A percentile compares a stretch with the other conserved stretches of the same genome.
phyloP scores from a whole-genome alignment of 1,140 invertebrate species.

The Gryon sp. region DNA sequence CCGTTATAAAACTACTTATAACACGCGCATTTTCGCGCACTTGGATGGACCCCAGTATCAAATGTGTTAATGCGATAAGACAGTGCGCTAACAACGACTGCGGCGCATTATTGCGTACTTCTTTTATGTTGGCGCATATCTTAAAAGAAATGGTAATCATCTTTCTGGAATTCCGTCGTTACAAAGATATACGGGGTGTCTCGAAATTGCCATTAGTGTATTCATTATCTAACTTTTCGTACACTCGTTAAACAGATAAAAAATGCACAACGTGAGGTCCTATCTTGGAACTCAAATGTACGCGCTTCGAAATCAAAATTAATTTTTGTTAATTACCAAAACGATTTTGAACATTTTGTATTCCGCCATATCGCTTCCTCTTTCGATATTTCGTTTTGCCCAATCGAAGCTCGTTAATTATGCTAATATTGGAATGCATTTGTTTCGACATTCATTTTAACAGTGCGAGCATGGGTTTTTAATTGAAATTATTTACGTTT shows the following conservation, averaged over 20 bases:
- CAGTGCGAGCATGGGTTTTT: too few species aligned
- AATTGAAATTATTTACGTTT: too few species aligned
- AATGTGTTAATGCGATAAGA: constrained; percentile 54
- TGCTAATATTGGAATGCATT: too few species aligned
- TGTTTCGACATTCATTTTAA: too few species aligned
- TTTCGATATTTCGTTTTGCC: too few species aligned
- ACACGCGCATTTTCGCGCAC: constrained; percentile 34
- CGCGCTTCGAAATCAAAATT: constrained; percentile 23
- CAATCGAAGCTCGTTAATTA: too few species aligned
- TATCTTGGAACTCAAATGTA: constrained; percentile 14
- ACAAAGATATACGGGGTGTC: constrained; percentile 46
- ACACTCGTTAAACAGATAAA: constrained; percentile 46
- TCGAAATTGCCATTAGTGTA: constrained; percentile 43
- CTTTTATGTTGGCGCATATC: constrained; percentile 46
- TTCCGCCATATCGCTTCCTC: not conserved
- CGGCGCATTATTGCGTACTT: constrained; percentile 28
- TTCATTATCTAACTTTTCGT: constrained; percentile 44
- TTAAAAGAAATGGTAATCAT: constrained; percentile 47
- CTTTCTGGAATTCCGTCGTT: constrained; percentile 41
- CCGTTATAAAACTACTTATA: constrained; percentile 38
- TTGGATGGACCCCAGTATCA: constrained; percentile 28
- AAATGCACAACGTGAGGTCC: constrained; percentile 11
- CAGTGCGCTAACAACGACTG: constrained; percentile 20
- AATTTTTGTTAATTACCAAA: constrained; percentile 27
- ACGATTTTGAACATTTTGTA: not conserved